Percentiles rank a stretch among this genome's conserved stretches.
These are phyloP conservation scores for Craterocephalus amniculus DNA, from an alignment of 2,797 vertebrate species.

Conservation along the genomic window DNA sequence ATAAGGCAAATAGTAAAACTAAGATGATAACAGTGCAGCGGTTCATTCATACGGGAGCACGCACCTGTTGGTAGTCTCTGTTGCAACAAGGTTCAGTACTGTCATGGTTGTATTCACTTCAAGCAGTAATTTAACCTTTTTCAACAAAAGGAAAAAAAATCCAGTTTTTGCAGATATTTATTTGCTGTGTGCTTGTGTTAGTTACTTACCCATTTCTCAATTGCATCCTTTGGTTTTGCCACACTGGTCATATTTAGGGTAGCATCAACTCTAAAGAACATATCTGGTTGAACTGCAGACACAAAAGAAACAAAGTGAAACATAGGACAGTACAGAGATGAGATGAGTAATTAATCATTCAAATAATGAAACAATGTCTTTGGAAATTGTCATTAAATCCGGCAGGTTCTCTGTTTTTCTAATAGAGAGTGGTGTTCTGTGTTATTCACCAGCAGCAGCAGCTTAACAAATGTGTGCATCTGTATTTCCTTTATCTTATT, in stretches of 20 bases:
- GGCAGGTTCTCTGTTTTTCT: too few species aligned
- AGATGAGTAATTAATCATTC: neutral
- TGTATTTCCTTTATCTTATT: neutral
- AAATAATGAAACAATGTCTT: too few species aligned
- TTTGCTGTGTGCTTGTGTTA: neutral
- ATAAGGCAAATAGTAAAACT: neutral
- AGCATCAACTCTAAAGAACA: constrained; percentile 66
- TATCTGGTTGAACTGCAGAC: constrained; percentile 40
- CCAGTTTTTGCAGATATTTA: neutral
- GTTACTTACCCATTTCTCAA: constrained; percentile 67
- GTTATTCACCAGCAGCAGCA: too few species aligned
- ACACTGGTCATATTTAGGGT: constrained; percentile 41
- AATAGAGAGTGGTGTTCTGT: too few species aligned
- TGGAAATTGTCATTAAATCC: too few species aligned
- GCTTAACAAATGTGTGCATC: too few species aligned
- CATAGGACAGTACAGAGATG: neutral
- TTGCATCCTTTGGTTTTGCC: constrained; percentile 24
- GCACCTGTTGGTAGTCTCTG: constrained; percentile 35
- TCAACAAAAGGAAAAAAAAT: neutral
- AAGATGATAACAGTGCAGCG: neutral
- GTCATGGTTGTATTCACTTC: constrained; percentile 38
- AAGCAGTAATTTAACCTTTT: constrained; percentile 62
- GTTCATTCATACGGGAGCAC: neutral
- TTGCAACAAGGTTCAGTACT: constrained; percentile 57
- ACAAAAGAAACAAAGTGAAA: neutral